Conservation (phyloP, 2,888 invertebrate genomes). For the Andricus quercusramuli region DNA sequence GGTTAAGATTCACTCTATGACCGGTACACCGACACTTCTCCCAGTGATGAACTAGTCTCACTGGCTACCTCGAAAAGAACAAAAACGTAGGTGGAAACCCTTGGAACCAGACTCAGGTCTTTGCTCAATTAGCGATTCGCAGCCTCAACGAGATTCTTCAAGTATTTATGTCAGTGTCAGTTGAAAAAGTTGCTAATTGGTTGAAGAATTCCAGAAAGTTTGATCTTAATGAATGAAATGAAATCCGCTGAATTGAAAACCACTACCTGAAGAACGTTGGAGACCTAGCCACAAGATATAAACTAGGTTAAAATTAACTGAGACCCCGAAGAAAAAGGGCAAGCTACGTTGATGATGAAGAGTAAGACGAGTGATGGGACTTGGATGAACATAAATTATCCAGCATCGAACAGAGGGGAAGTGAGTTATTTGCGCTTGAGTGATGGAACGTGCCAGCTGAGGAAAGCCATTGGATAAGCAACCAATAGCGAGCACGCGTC, state of each 20-base stretch:
- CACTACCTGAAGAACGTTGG: neutral
- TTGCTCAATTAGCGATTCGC: neutral
- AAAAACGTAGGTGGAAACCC: slow-evolving; percentile 4
- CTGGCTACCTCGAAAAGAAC: neutral
- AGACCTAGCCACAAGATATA: neutral
- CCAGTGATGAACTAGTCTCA: slow-evolving; percentile 20
- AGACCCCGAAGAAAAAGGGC: slow-evolving; percentile 27
- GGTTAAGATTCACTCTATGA: slow-evolving; percentile 70
- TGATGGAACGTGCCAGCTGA: slow-evolving; percentile 78
- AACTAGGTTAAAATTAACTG: slow-evolving; percentile 51
- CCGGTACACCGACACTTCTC: slow-evolving; percentile 70
- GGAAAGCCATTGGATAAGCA: slow-evolving; percentile 70
- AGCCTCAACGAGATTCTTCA: neutral
- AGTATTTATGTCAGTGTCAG: neutral
- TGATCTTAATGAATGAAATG: neutral
- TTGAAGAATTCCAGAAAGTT: neutral
- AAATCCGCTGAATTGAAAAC: neutral
- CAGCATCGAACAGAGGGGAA: slow-evolving; percentile 70
- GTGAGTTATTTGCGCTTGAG: slow-evolving; percentile 78
- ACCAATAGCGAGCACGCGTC: slow-evolving; percentile 59
- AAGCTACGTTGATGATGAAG: slow-evolving; percentile 41
- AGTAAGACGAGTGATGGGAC: slow-evolving; percentile 68
- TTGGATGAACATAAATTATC: slow-evolving; percentile 75
- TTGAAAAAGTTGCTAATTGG: neutral
- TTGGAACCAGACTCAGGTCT: neutral